These are phyloP conservation scores for Hypercompe scribonia DNA, from an alignment of 2,888 invertebrate species.

Conservation along the genomic window DNA sequence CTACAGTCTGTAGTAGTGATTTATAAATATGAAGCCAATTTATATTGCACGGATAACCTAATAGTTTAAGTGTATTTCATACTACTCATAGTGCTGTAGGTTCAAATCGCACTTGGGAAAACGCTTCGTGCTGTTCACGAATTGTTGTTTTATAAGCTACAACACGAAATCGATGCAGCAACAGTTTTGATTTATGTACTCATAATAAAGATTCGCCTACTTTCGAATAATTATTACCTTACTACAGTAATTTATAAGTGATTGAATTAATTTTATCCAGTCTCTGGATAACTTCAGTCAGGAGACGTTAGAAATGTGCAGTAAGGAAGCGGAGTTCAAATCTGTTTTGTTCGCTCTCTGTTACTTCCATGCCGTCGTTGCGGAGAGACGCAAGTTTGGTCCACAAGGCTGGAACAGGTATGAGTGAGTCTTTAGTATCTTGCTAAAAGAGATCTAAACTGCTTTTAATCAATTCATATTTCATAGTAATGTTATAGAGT, in stretches of 20 bases:
- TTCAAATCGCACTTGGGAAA: too few relatives aligned
- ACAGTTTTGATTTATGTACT: too few relatives aligned
- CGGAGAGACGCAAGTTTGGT: slow-evolving; percentile 97
- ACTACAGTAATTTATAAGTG: neutral
- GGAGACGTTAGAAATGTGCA: slow-evolving; percentile 96
- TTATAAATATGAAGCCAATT: too few relatives aligned
- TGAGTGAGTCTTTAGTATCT: neutral
- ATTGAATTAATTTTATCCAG: slow-evolving; percentile 49
- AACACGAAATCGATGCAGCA: too few relatives aligned
- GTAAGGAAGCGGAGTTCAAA: slow-evolving; percentile 97
- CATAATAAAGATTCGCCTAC: too few relatives aligned
- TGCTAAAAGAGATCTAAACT: neutral
- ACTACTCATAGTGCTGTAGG: too few relatives aligned
- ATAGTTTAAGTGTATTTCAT: too few relatives aligned
- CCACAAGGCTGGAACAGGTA: slow-evolving; percentile 96
- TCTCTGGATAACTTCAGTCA: slow-evolving; percentile 96
- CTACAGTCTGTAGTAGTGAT: too few relatives aligned
- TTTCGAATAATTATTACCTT: too few relatives aligned
- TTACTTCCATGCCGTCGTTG: slow-evolving; percentile 98
- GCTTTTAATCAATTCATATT: neutral
- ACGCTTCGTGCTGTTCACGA: too few relatives aligned
- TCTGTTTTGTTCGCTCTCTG: slow-evolving; percentile 95
- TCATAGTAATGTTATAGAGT: neutral
- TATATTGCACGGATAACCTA: too few relatives aligned
- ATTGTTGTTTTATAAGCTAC: too few relatives aligned